phyloP scores from a whole-genome alignment of 2,888 invertebrate species.

The Melolontha melolontha region DNA sequence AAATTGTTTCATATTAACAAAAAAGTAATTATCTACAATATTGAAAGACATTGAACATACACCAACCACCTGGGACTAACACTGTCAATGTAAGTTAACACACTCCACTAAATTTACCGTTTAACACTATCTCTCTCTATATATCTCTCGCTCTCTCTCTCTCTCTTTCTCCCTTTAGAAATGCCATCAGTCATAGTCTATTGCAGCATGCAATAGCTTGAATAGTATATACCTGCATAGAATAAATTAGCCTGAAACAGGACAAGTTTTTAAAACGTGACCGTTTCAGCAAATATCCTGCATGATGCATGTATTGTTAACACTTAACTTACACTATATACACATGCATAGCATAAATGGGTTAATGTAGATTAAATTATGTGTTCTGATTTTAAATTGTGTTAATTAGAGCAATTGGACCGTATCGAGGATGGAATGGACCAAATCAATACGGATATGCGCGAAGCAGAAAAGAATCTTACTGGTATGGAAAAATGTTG shows the following conservation, averaged over 20 bases:
- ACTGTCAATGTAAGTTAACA: slow-evolving; percentile 64
- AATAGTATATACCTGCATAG: slow-evolving; percentile 37
- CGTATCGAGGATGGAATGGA: slow-evolving; percentile 99
- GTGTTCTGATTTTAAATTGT: slow-evolving; percentile 14
- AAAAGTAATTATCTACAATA: slow-evolving; percentile 52
- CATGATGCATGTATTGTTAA: slow-evolving; percentile 44
- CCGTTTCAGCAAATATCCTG: slow-evolving; percentile 29
- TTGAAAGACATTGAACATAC: slow-evolving; percentile 58
- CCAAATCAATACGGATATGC: slow-evolving; percentile 99
- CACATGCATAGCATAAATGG: slow-evolving; percentile 45
- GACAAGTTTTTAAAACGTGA: slow-evolving; percentile 32
- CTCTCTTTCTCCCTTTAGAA: slow-evolving; percentile 42
- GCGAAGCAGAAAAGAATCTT: slow-evolving; percentile 99
- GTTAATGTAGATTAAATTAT: slow-evolving; percentile 6
- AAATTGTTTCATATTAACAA: slow-evolving; percentile 28
- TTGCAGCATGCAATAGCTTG: slow-evolving; percentile 44
- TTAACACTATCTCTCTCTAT: slow-evolving; percentile 45
- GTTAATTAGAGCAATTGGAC: slow-evolving; percentile 94
- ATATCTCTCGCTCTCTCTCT: slow-evolving; percentile 43
- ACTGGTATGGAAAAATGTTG: slow-evolving; percentile 99
- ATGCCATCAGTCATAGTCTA: slow-evolving; percentile 41
- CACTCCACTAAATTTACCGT: slow-evolving; percentile 54
- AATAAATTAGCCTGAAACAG: slow-evolving; percentile 28
- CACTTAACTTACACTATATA: slow-evolving; percentile 45
- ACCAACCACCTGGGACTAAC: slow-evolving; percentile 59